Evolutionary conservation across 2,888 invertebrate genomes (phyloP).

Genomic region (Drosophila nr. medialis): DNA sequence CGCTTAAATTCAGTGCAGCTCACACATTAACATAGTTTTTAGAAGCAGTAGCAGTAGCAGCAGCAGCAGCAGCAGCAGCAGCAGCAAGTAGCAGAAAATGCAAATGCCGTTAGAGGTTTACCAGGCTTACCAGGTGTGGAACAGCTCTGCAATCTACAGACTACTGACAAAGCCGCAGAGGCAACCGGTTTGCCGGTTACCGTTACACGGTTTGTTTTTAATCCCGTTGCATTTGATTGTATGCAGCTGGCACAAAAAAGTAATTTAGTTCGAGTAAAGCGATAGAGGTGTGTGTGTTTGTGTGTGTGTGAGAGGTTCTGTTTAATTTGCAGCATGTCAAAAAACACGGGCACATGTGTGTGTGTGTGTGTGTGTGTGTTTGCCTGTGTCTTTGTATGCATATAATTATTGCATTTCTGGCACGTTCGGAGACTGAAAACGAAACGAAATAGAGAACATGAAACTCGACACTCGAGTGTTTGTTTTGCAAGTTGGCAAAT

Average conservation of each 20-base stretch:
- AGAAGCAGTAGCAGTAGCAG: conserved; percentile 27
- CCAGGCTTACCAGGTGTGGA: conserved; percentile 63
- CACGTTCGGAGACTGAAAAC: conserved; percentile 68
- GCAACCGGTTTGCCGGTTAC: conserved; percentile 50
- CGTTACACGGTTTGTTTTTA: conserved; percentile 70
- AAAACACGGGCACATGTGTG: conserved; percentile 56
- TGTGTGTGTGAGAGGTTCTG: conserved; percentile 47
- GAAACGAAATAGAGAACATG: conserved; percentile 29
- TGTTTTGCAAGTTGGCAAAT: conserved; percentile 71
- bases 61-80: conserved; percentile 25
- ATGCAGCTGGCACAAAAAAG: conserved; percentile 71
- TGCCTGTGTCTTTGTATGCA: conserved; percentile 67
- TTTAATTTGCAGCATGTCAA: conserved; percentile 80
- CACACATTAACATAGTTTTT: conserved; percentile 76
- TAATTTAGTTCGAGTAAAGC: conserved; percentile 70
- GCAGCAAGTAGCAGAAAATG: conserved; percentile 46
- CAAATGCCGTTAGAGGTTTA: conserved; percentile 71
- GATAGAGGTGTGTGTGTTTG: conserved; percentile 25
- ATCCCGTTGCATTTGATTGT: conserved; percentile 78
- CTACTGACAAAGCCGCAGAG: conserved; percentile 50
- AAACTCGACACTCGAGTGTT: conserved; percentile 54
- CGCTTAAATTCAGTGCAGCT: conserved; percentile 53
- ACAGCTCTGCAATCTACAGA: conserved; percentile 30
- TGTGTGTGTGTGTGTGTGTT: conserved; percentile 32
- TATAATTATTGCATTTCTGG: conserved; percentile 80